Evolutionary conservation across 2,113 vertebrate genomes (phyloP), one percentile per base, ranked within the genome.

Genomic region (Felis chaus): DNA sequence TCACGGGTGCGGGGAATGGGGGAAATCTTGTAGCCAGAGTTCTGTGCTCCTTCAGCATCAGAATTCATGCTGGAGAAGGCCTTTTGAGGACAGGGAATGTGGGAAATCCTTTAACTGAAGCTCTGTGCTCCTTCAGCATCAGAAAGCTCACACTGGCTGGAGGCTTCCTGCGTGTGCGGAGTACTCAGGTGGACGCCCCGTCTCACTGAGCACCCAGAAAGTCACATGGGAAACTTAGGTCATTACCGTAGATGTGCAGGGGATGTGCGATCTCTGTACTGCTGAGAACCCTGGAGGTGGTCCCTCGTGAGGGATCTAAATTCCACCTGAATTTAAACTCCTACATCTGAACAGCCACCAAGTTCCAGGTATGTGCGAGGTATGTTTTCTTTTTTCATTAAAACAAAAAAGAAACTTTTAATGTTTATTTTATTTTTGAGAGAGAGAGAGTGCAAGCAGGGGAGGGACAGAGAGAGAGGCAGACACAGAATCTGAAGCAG

Each of bases 11-110:
- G 33, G 39, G 0, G 79, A 79, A 36, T 79, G 84, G 93, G 90
- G 94, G 39, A 95, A 81, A 57, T 57, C 57, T 36, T 96, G 89
- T 11, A 89, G 79, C 36, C 66, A 97, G 33, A 95, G 68, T 68
- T 80, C 16, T 81, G 23, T 36, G 33, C 79, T 57, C 31, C 16
- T n/a, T 79, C 13, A 94, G 27, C 11, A 63, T 85, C 15, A 63
- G 33, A 57, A 93, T 92, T 15, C 96, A 98, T 15, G 83, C 87
- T 19, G 89, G 94, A 31, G 79, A 89, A 84, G 94, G 50, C 89
- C 91, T 36, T 97, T 91, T 36, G 45, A 97, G 23, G 95, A 93
- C 29, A 84, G n/a, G 7, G 89, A 88, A 33, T 94, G 92, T 71
- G 87, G 93, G 76, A 96, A 96, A 66, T 29, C 39, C 16, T 97